These are phyloP conservation scores for Drosophila pachea DNA, from an alignment of 1,140 invertebrate genomes.

Conservation along the genomic window DNA sequence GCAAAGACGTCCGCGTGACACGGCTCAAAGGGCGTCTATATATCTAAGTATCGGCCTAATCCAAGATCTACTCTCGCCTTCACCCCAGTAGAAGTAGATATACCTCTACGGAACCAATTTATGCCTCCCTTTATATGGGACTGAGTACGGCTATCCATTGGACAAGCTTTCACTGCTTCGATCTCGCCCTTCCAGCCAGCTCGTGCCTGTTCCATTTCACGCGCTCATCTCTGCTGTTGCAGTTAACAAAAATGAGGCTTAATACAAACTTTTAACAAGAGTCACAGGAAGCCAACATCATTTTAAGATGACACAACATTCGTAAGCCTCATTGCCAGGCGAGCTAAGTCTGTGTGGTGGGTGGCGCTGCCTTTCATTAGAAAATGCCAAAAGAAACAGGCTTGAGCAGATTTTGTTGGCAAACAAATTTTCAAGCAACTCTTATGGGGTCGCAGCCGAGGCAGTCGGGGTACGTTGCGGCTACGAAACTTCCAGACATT, in stretches of 20 bases:
- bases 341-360: neutral
- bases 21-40: too few relatives aligned
- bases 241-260: conserved; percentile 33
- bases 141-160: too few relatives aligned
- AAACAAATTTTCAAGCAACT: conserved; percentile 68
- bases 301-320: conserved; percentile 54
- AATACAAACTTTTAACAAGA: conserved; percentile 59
- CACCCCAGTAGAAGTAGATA: too few relatives aligned
- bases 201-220: neutral
- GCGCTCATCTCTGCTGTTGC: neutral
- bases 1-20: neutral
- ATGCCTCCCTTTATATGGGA: too few relatives aligned
- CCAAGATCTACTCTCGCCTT: too few relatives aligned
- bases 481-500: conserved; percentile 53
- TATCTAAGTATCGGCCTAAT: too few relatives aligned
- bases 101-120: too few relatives aligned
- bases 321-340: conserved; percentile 15
- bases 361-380: conserved; percentile 49
- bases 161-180: too few relatives aligned
- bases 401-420: conserved; percentile 54
- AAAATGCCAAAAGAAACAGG: conserved; percentile 37
- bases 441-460: conserved; percentile 18
- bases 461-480: conserved; percentile 57
- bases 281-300: conserved; percentile 44
- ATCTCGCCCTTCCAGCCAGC: too few relatives aligned